phyloP scores from a whole-genome alignment of 37 sponge, comb jelly and placozoan genomes.

The Agelas oroides region DNA sequence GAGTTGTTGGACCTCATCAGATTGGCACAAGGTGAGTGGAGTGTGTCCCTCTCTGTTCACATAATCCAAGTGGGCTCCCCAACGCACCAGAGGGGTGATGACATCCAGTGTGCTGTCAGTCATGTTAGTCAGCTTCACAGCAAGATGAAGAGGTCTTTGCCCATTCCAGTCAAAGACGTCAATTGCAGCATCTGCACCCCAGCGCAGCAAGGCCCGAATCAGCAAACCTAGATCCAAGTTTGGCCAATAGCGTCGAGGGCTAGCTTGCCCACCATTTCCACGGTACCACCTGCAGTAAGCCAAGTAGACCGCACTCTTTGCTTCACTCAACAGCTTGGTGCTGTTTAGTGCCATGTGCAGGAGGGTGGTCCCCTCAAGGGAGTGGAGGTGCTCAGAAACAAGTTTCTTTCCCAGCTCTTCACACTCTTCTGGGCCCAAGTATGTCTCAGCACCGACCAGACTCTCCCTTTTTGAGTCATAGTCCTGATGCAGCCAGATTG shows the following conservation, averaged over 20 bases:
- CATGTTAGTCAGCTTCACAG: constrained; percentile 17
- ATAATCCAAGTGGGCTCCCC: constrained; percentile 44
- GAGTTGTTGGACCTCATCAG: neutral
- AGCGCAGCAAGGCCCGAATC: constrained; percentile 32
- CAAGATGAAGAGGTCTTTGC: constrained; percentile 37
- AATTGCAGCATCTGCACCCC: constrained; percentile 40
- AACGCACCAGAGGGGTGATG: constrained; percentile 37
- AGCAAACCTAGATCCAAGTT: constrained; percentile 18
- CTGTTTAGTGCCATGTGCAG: constrained; percentile 61
- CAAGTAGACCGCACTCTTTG: too few relatives aligned
- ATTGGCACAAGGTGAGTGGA: constrained; percentile 1
- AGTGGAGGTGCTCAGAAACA: constrained; percentile 49
- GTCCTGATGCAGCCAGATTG: constrained; percentile 18
- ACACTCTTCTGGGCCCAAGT: constrained; percentile 32
- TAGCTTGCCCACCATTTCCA: too few relatives aligned
- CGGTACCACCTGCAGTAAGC: too few relatives aligned
- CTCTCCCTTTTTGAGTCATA: neutral
- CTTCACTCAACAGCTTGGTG: too few relatives aligned
- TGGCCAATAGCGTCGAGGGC: too few relatives aligned
- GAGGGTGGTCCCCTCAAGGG: constrained; percentile 48
- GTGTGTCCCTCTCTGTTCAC: constrained; percentile 42
- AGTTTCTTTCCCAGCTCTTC: constrained; percentile 34
- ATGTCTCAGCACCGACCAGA: neutral
- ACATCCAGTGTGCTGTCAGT: constrained; percentile 13
- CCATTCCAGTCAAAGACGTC: constrained; percentile 50